These are phyloP conservation scores for Hippopotamyrus pictus DNA, from an alignment of 2,797 vertebrate genomes.

Conservation along the genomic window DNA sequence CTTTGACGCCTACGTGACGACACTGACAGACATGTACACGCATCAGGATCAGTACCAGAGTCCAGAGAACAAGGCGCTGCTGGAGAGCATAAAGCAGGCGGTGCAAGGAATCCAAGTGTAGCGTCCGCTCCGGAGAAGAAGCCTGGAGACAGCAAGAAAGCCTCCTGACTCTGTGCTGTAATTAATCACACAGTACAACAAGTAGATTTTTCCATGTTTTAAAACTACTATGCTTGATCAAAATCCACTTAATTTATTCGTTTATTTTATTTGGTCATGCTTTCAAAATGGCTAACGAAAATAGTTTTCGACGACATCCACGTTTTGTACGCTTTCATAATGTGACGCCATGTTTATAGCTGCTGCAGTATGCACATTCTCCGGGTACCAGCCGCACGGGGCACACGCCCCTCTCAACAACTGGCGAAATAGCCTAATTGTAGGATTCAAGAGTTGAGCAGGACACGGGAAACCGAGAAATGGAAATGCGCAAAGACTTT, in stretches of 20 bases:
- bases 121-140: slow-evolving; percentile 45
- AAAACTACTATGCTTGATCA: slow-evolving; percentile 52
- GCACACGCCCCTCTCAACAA: slow-evolving; percentile 79
- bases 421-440: slow-evolving; percentile 67
- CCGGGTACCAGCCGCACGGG: slow-evolving; percentile 71
- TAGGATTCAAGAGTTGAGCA: slow-evolving; percentile 72
- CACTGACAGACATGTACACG: slow-evolving; percentile 99
- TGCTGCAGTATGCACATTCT: slow-evolving; percentile 93
- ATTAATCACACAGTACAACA: slow-evolving; percentile 72
- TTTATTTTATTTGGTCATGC: slow-evolving; percentile 75
- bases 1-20: slow-evolving; percentile 99
- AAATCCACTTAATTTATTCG: slow-evolving; percentile 46
- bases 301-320: slow-evolving; percentile 86
- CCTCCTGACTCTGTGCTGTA: slow-evolving; percentile 84
- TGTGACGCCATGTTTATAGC: slow-evolving; percentile 95
- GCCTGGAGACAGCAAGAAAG: slow-evolving; percentile 57
- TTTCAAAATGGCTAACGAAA: slow-evolving; percentile 79
- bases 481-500: slow-evolving; percentile 63
- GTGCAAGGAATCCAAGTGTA: slow-evolving; percentile 99
- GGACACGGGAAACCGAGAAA: slow-evolving; percentile 36
- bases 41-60: slow-evolving; percentile 99
- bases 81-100: slow-evolving; percentile 99
- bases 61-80: slow-evolving; percentile 97
- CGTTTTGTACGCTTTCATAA: slow-evolving; percentile 98
- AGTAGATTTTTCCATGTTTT: slow-evolving; percentile 61